Evolutionary conservation across 2,113 vertebrate genomes (phyloP), one percentile per base, ranked within the genome.

Genomic region (Oreocharis arfaki): DNA sequence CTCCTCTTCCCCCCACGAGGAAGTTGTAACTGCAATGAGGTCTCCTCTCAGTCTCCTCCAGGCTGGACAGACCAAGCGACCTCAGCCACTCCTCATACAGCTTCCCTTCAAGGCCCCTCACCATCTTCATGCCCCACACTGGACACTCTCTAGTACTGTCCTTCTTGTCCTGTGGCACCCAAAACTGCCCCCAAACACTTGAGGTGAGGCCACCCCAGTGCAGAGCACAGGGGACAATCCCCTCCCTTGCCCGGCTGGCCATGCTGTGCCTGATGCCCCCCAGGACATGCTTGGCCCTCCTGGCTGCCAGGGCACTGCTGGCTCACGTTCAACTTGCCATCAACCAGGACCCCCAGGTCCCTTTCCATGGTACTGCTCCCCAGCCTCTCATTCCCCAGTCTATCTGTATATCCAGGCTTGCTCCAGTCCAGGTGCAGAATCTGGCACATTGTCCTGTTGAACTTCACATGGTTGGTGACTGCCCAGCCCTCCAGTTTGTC

Each of bases 51-150:
- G 16, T 20, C 42, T 41, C 82, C 50, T 41, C 42, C 60, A 75
- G 60, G 50, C n/a, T 65, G 60, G 57, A 24, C 60, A 75, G 24
- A 41, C 15, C n/a, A 24, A 65, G n/a, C 30, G 59, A 5, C n/a
- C 59, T 47, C 49, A 33, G 69, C 14, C 2, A 0, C 41, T 64
- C 49, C 33, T 55, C 41, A 46, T 0, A 5, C 0, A 0, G 26
- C 13, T 73, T 32, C 49, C 39, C 33, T 17, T 53, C 81, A 53
- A 61, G 27, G 57, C 21, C 47, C 27, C 21, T 63, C 39, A 32
- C 24, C 27, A 11, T 20, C 56, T 23, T n/a, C 32, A 10, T 16
- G 37, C 12, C 26, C 32, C 20, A 10, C 32, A 2, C 15, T 28
- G 35, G 28, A n/a, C 35, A 28, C 24, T 50, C 35, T 59, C 35